phyloP scores from a whole-genome alignment of 2,113 vertebrate species.

The Ciconia boyciana region DNA sequence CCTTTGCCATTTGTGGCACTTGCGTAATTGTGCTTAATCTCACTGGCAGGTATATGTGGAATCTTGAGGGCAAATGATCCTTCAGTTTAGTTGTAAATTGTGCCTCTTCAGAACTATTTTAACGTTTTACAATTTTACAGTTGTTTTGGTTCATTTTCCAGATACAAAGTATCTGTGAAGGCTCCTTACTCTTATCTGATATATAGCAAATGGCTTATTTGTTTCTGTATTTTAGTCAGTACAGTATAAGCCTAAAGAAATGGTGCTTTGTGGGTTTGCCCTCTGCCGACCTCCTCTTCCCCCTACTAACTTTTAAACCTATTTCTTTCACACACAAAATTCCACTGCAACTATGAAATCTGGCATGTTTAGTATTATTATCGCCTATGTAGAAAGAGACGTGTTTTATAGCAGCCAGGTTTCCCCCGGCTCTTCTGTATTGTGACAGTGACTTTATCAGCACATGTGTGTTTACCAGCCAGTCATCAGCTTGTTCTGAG shows the following conservation, averaged over 20 bases:
- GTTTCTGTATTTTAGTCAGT: not conserved
- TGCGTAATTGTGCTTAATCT: not conserved
- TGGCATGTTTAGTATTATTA: not conserved
- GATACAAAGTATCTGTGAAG: not conserved
- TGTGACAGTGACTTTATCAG: not conserved
- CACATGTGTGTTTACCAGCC: not conserved
- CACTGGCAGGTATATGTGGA: not conserved
- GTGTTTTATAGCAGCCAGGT: not conserved
- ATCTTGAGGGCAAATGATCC: not conserved
- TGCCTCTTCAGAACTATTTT: not conserved
- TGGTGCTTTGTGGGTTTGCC: not conserved
- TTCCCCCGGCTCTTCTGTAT: not conserved
- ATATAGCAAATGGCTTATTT: not conserved
- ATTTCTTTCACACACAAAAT: not conserved
- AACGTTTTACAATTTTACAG: not conserved
- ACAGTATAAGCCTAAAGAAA: not conserved
- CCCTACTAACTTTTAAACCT: not conserved
- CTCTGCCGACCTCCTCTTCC: not conserved
- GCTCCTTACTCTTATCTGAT: not conserved
- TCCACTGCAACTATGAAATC: not conserved
- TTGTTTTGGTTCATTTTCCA: not conserved
- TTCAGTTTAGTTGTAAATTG: not conserved
- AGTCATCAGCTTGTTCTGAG: not conserved
- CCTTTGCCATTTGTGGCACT: not conserved
- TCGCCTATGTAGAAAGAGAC: not conserved